Percentiles rank a stretch among this genome's conserved stretches.
These are phyloP conservation scores for Toxonevra muliebris DNA, from an alignment of 2,888 invertebrate genomes.

Conservation along the genomic window DNA sequence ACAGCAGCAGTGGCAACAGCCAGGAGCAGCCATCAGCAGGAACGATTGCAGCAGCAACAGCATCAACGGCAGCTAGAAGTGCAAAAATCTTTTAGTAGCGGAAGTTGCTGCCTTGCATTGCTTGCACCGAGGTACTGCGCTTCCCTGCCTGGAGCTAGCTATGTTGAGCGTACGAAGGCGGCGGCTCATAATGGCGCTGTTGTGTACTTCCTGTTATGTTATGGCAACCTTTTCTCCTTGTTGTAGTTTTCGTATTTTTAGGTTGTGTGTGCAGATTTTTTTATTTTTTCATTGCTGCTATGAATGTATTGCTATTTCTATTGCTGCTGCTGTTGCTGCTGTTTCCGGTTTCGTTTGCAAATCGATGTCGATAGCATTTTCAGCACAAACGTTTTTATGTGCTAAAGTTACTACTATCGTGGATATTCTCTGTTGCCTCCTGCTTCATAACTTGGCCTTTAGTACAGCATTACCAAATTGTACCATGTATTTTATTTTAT, in stretches of 20 bases:
- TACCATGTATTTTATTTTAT: too few species aligned
- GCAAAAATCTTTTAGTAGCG: neutral
- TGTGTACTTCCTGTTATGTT: constrained; percentile 25
- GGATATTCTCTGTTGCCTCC: too few species aligned
- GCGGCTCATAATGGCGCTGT: constrained; percentile 30
- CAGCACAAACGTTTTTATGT: too few species aligned
- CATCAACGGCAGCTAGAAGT: neutral
- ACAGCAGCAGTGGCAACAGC: neutral
- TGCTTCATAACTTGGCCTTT: too few species aligned
- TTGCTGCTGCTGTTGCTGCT: constrained; percentile 13
- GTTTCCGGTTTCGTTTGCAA: constrained; percentile 19
- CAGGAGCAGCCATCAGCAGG: neutral
- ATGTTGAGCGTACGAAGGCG: neutral
- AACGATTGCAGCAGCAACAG: neutral
- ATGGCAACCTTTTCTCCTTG: neutral
- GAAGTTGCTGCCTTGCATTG: neutral
- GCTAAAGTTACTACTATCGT: too few species aligned
- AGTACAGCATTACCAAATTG: too few species aligned
- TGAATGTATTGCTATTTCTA: constrained; percentile 6
- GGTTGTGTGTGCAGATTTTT: neutral
- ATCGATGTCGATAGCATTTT: constrained; percentile 8
- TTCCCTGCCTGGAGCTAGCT: neutral
- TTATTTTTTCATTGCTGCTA: constrained; percentile 1
- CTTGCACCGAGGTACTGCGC: neutral
- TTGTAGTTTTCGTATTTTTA: neutral